A percentile compares a stretch with the other conserved stretches of the same genome.
These are phyloP conservation scores for Mylabris phalerata DNA, from an alignment of 1,140 invertebrate species.

Conservation along the genomic window DNA sequence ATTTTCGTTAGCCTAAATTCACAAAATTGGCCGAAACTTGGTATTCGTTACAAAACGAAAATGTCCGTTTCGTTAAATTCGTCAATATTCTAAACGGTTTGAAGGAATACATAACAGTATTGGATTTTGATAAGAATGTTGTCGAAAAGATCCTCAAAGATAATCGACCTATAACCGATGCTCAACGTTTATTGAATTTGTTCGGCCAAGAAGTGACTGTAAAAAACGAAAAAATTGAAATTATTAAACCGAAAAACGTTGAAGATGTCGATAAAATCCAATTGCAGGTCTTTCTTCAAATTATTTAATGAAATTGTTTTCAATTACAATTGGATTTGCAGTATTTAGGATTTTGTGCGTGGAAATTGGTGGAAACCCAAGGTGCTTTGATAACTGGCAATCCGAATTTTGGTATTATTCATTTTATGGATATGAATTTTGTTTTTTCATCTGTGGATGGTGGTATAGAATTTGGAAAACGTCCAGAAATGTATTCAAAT, in stretches of 20 bases:
- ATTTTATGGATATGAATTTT: slow-evolving; percentile 49
- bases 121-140: not conserved
- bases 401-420: slow-evolving; percentile 54
- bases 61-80: not conserved
- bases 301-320: not conserved
- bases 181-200: slow-evolving; percentile 42
- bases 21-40: not conserved
- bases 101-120: not conserved
- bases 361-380: slow-evolving; percentile 48
- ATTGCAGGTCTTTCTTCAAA: slow-evolving; percentile 38
- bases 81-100: not conserved
- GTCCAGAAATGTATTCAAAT: slow-evolving; percentile 49
- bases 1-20: not conserved
- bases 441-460: slow-evolving; percentile 51
- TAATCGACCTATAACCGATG: slow-evolving; percentile 40
- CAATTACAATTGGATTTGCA: slow-evolving; percentile 32
- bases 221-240: slow-evolving; percentile 29
- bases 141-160: not conserved
- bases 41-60: not conserved
- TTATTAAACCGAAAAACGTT: slow-evolving; percentile 41
- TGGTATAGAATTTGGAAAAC: slow-evolving; percentile 49
- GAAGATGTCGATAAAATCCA: slow-evolving; percentile 44
- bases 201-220: slow-evolving; percentile 1
- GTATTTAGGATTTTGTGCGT: slow-evolving; percentile 62
- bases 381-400: slow-evolving; percentile 60